Evolutionary conservation across 2,888 invertebrate species (phyloP).

Genomic region (Stomorhina lunata): DNA sequence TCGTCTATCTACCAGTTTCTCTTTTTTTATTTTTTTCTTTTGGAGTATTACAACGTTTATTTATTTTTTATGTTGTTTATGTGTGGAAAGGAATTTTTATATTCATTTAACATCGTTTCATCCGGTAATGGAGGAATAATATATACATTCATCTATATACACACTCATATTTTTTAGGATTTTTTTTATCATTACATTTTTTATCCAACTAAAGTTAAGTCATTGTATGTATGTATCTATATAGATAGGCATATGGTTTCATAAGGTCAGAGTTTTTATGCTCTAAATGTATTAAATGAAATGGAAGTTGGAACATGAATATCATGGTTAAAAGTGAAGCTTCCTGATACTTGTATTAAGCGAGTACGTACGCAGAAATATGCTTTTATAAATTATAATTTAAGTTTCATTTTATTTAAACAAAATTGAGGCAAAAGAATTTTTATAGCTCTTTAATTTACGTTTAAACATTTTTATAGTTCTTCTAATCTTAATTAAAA

Average conservation of each 20-base stretch:
- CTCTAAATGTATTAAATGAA: not conserved
- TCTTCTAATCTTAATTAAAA: constrained; percentile 31
- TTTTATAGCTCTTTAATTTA: constrained; percentile 33
- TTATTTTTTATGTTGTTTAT: constrained; percentile 61
- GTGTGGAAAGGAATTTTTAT: constrained; percentile 62
- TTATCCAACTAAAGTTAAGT: constrained; percentile 18
- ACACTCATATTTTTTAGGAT: not conserved
- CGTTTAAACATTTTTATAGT: constrained; percentile 32
- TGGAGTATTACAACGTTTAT: constrained; percentile 34
- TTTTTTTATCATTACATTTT: constrained; percentile 26
- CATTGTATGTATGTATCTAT: not conserved
- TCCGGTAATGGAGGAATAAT: constrained; percentile 57
- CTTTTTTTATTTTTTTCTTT: not conserved
- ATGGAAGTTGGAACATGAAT: not conserved
- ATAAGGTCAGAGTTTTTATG: not conserved
- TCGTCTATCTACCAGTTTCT: not conserved
- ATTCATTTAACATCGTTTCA: constrained; percentile 61
- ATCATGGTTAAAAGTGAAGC: not conserved
- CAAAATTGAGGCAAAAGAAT: not conserved
- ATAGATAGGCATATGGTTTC: constrained; percentile 39
- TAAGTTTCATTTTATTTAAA: constrained; percentile 21
- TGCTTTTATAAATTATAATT: constrained; percentile 8
- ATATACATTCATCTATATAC: constrained; percentile 14
- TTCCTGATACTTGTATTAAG: no score
- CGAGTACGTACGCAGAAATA: not conserved